Conservation (phyloP, 2,888 invertebrate genomes). For the Acrobasis repandana region DNA sequence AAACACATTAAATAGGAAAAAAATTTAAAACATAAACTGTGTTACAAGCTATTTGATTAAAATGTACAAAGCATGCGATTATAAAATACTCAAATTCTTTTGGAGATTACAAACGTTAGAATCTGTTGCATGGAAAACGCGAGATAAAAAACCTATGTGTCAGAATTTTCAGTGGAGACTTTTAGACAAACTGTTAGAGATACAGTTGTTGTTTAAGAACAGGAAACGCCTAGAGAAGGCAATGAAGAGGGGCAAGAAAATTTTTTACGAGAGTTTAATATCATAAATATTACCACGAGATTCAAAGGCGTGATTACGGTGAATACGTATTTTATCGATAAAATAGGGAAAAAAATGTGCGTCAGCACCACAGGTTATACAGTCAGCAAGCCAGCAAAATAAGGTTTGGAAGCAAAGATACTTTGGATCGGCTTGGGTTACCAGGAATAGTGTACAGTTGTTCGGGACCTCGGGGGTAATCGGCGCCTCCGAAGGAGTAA, state of each 20-base stretch:
- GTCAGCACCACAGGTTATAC: slow-evolving; percentile 36
- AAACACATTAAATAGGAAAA: slow-evolving; percentile 2
- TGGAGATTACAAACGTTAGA: not conserved
- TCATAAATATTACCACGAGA: not conserved
- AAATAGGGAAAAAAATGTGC: slow-evolving; percentile 34
- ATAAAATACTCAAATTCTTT: not conserved
- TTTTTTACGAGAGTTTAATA: not conserved
- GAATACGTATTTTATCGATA: slow-evolving; percentile 4
- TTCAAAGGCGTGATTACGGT: slow-evolving; percentile 1
- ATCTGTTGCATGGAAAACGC: not conserved
- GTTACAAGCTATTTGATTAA: slow-evolving; percentile 19
- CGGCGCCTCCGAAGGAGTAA: slow-evolving; percentile 61
- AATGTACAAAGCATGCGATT: slow-evolving; percentile 22
- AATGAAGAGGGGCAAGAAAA: not conserved
- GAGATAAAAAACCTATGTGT: not conserved
- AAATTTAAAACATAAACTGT: not conserved
- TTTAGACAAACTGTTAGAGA: not conserved
- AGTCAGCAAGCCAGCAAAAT: slow-evolving; percentile 50
- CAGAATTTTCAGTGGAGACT: not conserved
- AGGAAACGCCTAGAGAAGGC: not conserved
- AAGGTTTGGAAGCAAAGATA: slow-evolving; percentile 54
- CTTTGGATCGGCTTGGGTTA: slow-evolving; percentile 54
- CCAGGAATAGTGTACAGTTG: slow-evolving; percentile 75
- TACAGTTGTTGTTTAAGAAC: not conserved
- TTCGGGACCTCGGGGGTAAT: slow-evolving; percentile 61